These are phyloP conservation scores for Boleophthalmus pectinirostris DNA, from an alignment of 2,113 vertebrate genomes.

Conservation along the genomic window DNA sequence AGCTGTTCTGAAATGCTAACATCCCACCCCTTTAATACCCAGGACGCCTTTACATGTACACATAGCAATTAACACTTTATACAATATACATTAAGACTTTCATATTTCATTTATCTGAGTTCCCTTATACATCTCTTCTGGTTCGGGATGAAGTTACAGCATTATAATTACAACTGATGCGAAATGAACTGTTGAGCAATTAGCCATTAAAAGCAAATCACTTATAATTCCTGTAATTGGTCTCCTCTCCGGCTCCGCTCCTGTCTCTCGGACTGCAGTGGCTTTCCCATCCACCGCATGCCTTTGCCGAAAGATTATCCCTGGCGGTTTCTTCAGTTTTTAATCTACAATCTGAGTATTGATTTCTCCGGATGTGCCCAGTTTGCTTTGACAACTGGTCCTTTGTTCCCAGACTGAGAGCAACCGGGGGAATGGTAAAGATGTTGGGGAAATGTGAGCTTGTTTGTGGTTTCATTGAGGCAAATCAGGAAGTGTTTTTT, in stretches of 20 bases:
- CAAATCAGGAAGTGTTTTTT: slow-evolving; percentile 19
- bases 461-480: slow-evolving; percentile 18
- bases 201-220: slow-evolving; percentile 1
- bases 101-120: background rate
- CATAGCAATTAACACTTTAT: background rate
- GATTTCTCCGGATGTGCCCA: slow-evolving; percentile 46
- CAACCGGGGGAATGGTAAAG: slow-evolving; percentile 36
- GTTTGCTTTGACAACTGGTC: slow-evolving; percentile 33
- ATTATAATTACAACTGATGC: background rate
- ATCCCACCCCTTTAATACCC: background rate
- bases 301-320: slow-evolving; percentile 34
- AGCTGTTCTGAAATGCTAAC: background rate
- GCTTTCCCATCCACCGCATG: background rate
- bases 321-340: slow-evolving; percentile 29
- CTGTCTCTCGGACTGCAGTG: slow-evolving; percentile 7
- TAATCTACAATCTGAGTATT: slow-evolving; percentile 60
- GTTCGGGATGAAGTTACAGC: background rate
- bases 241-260: background rate
- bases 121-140: background rate
- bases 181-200: slow-evolving; percentile 8
- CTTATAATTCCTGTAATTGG: background rate
- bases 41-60: background rate
- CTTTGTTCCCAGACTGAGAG: slow-evolving; percentile 46
- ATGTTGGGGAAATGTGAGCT: slow-evolving; percentile 26
- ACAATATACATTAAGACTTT: background rate